Base-by-base conservation (phyloP, 2,797 vertebrate species). In the Gephyroberyx darwinii region DNA sequence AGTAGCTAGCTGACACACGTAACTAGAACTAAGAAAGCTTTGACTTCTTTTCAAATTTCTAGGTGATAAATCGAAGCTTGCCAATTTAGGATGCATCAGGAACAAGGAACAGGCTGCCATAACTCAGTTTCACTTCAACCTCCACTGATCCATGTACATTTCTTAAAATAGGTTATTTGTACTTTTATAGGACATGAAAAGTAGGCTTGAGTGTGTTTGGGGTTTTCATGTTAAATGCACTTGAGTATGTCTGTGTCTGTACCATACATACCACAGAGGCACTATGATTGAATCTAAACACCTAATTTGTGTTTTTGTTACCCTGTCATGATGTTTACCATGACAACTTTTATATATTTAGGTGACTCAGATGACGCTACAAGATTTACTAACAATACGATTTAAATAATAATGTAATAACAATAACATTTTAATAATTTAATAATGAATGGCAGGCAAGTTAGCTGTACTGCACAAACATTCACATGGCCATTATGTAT, bases 71-170 rank as follows among this genome's bases (percentile, higher is more conserved):
- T 70, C 5, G 70, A 65, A 76, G 16, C 12, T 47, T 66, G 53
- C 30, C 58, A 75, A 61, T 75, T 66, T 55, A 63, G 58, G 47
- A 39, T 8, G 39, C 22, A 69, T 47, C 22, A 30, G 33, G 71
- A 82, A 71, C 50, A 58, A 80, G 50, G 65, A 75, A 69, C 43
- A 67, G 37, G 6, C 51, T 8, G 17, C 54, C 57, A 58, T 58
- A 80, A 76, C 68, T 86, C 77, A 71, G 45, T 64, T 61, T 80
- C 58, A 77, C 74, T 78, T 48, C 64, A 63, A 73, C 61, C 71
- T 80, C 67, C 55, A 62, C 22, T 78, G 74, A 77, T 75, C 61
- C 39, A 54, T 55, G 33, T 17, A 22, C 51, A 35, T 35, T 52
- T 71, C 31, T 65, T 58, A 41, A 51, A 77, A 53, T 51, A 65